Percentiles rank a stretch among this genome's conserved stretches.
These are phyloP conservation scores for Allochrocebus solatus DNA, from an alignment of 2,797 vertebrate genomes.

Conservation along the genomic window DNA sequence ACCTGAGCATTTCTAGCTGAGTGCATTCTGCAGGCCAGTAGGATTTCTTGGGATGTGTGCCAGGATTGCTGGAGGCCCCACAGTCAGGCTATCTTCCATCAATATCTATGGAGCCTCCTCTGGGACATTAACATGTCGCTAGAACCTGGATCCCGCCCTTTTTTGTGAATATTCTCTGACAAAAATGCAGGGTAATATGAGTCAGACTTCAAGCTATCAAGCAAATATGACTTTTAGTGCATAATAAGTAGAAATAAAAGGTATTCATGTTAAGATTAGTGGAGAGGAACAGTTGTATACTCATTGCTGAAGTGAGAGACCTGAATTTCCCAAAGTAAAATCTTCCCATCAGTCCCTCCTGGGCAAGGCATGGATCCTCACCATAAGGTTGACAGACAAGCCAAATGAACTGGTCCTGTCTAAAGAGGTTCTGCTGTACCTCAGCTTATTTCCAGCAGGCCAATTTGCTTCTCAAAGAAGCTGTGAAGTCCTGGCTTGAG, in stretches of 20 bases:
- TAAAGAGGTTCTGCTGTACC: background rate
- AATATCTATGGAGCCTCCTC: background rate
- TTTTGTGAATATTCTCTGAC: background rate
- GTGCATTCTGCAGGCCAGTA: background rate
- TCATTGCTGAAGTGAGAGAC: background rate
- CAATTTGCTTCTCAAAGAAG: background rate
- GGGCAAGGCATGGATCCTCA: background rate
- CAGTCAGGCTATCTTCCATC: background rate
- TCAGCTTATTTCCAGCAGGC: background rate
- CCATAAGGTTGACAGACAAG: background rate
- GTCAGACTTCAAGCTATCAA: background rate
- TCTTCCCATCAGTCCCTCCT: background rate
- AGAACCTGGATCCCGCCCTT: background rate
- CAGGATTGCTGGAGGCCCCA: background rate
- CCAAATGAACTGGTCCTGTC: background rate
- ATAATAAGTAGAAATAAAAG: background rate
- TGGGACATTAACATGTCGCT: background rate
- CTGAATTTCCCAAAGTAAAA: background rate
- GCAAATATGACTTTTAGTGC: background rate
- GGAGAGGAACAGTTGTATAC: background rate
- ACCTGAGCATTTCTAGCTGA: background rate
- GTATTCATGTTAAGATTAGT: background rate
- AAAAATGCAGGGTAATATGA: background rate
- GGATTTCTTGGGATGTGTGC: background rate
- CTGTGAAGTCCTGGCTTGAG: background rate